Base-by-base conservation (phyloP, 2,888 invertebrate species). In the Dusona sp. region DNA sequence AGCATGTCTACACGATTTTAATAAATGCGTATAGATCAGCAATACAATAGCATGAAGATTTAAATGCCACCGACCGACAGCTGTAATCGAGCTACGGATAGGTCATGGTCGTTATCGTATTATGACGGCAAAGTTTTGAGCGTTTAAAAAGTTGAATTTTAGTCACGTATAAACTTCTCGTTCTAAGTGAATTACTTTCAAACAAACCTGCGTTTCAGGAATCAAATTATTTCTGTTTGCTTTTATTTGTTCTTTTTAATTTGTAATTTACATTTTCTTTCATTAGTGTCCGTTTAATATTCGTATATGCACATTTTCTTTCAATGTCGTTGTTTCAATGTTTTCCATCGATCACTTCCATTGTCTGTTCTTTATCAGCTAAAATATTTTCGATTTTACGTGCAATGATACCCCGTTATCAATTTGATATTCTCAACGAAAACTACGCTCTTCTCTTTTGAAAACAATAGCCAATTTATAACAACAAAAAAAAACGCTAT, bases 81-180 rank as follows among this genome's bases (percentile, higher is more conserved):
- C 73, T 74, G 64, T 77, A 54, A 84, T 73, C 48, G 68, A 81
- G 78, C 38, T 65, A 70, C 70, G 72, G 87, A 83, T 84, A 88
- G 88, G 88, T 88, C 87, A 88, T 84, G 88, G 87, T 87, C 78
- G 79, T 84, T 79, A 79, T 79, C 79, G 25, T 29, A 29, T 61
- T 61, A 61, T 61, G 61, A 61, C 61, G 61, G 29, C 22, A n/a
- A 42, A 36, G 9, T 45, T 42, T 16, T 22, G 25, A 45, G n/a
- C 42, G 9, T 19, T 22, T 2, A 29, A 45, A 45, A 25, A 70
- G 22, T 45, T 45, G 42, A 25, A 70, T 16, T 61, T 29, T 29
- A 61, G 29, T 48, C 48, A 48, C 19, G 48, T 48, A 6, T 48
- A 19, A 3, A 45, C 45, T 45, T 48, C 19, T 48, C 19, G 48